Conservation (phyloP, 2,113 vertebrate genomes). For the Cyrtonyx montezumae region DNA sequence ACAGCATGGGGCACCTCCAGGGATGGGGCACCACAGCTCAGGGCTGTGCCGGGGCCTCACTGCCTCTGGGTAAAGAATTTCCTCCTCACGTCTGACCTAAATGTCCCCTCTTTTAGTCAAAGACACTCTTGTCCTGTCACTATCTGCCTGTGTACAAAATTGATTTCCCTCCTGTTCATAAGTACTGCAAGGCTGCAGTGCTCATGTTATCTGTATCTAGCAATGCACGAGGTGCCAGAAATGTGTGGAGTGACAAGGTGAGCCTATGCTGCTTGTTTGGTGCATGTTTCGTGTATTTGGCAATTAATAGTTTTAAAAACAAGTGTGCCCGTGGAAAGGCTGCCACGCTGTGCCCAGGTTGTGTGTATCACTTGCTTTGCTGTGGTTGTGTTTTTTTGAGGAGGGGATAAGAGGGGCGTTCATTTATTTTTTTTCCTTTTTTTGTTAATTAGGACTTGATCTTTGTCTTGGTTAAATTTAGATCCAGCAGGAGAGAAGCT, state of each 20-base stretch:
- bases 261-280: neutral
- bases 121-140: neutral
- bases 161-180: too few species aligned
- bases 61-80: neutral
- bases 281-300: fast-evolving
- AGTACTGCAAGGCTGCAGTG: neutral
- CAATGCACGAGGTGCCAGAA: neutral
- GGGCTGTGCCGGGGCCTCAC: neutral
- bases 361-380: fast-evolving
- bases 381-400: neutral
- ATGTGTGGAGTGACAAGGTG: fast-evolving
- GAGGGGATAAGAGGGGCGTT: neutral
- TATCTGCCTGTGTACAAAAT: too few species aligned
- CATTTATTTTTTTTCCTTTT: neutral
- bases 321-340: neutral
- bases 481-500: slow-evolving; percentile 47
- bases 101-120: neutral
- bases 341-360: neutral
- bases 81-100: neutral
- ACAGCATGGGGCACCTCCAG: too few species aligned
- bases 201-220: fast-evolving
- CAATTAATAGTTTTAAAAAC: neutral
- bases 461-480: slow-evolving; percentile 43
- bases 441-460: neutral
- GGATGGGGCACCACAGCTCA: neutral